Evolutionary conservation across 2,113 vertebrate species (phyloP).

Genomic region (Trogon melanurus): DNA sequence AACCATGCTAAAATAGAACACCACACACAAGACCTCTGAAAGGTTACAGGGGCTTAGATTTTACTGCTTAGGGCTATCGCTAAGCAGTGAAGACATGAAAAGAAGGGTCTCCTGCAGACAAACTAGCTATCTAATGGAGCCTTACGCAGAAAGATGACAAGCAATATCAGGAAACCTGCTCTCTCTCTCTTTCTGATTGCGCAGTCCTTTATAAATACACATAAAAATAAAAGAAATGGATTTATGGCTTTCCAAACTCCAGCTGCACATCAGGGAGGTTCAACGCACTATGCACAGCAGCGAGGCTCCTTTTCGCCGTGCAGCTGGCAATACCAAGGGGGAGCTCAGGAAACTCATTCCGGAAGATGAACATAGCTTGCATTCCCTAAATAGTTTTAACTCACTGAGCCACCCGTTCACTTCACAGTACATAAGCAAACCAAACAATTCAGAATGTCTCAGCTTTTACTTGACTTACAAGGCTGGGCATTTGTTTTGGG

Average conservation of each 20-base stretch:
- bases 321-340: not conserved
- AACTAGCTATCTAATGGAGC: not conserved
- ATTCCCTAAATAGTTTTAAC: constrained; percentile 25
- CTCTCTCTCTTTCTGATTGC: not conserved
- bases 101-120: not conserved
- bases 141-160: not conserved
- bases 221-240: not conserved
- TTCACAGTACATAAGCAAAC: not conserved
- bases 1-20: not conserved
- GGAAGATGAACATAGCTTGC: not conserved
- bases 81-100: not conserved
- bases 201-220: not conserved
- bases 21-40: not conserved
- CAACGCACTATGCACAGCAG: fast-evolving
- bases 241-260: not conserved
- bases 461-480: not conserved
- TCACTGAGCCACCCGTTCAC: not conserved
- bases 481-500: not conserved
- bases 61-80: not conserved
- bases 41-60: not conserved
- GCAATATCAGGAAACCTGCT: not conserved
- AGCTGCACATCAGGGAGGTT: not conserved
- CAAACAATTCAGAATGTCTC: not conserved
- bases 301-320: fast-evolving
- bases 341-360: not conserved